phyloP scores from a whole-genome alignment of 2,113 vertebrate species.

The Phodopus roborovskii region DNA sequence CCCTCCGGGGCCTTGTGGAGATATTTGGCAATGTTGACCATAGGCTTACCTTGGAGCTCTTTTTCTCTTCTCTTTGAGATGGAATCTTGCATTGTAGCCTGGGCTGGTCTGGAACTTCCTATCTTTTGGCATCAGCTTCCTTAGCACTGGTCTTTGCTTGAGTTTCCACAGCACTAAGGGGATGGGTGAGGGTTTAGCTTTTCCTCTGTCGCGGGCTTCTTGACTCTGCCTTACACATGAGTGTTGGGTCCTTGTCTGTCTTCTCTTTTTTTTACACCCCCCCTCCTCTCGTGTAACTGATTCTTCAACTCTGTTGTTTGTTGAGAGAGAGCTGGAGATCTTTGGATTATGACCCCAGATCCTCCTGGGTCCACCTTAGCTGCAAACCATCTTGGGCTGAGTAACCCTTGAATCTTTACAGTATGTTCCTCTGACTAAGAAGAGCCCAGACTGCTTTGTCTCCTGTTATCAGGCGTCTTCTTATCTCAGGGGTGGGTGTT shows the following conservation, averaged over 20 bases:
- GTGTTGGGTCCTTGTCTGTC: neutral
- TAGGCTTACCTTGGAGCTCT: neutral
- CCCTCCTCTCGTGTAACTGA: neutral
- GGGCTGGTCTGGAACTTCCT: neutral
- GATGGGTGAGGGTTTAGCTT: neutral
- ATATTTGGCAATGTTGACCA: neutral
- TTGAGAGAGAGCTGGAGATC: neutral
- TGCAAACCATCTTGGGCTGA: neutral
- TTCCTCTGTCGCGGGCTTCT: neutral
- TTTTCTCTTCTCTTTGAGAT: neutral
- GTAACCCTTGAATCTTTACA: neutral
- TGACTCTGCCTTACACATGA: neutral
- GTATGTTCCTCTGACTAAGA: neutral
- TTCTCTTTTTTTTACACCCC: neutral
- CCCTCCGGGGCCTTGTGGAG: neutral
- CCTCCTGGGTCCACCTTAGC: neutral
- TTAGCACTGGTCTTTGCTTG: neutral
- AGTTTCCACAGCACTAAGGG: neutral
- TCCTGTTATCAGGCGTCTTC: neutral
- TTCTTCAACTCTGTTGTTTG: constrained; percentile 13
- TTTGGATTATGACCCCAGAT: constrained; percentile 30
- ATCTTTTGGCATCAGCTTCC: neutral
- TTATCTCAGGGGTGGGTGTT: constrained; percentile 54
- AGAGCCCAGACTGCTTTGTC: constrained; percentile 55
- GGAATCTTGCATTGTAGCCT: neutral